These are phyloP conservation scores for Margaritifera margaritifera DNA, from an alignment of 2,888 invertebrate genomes.

Conservation along the genomic window DNA sequence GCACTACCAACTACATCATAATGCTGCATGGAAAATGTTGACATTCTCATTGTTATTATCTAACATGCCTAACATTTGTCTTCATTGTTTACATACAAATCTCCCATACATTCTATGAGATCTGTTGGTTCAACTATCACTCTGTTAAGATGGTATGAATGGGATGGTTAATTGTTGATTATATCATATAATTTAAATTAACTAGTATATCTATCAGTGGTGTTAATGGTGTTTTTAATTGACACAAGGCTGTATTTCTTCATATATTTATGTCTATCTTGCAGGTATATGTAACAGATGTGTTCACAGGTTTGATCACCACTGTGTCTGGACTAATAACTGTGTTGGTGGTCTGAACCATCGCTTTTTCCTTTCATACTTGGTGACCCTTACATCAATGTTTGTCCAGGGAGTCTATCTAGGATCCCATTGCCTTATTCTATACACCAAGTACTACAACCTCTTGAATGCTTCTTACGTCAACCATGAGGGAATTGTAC, in stretches of 20 bases:
- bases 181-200: background rate
- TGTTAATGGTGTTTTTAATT: background rate
- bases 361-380: constrained; percentile 66
- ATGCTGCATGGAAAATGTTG: too few relatives aligned
- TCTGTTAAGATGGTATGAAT: too few relatives aligned
- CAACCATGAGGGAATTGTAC: constrained; percentile 48
- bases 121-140: too few relatives aligned
- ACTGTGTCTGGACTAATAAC: constrained; percentile 72
- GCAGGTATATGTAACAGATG: constrained; percentile 68
- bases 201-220: background rate
- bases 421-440: constrained; percentile 48
- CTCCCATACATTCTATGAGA: too few relatives aligned
- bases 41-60: too few relatives aligned
- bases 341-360: constrained; percentile 70
- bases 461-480: constrained; percentile 58
- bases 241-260: background rate
- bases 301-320: constrained; percentile 71
- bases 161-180: too few relatives aligned
- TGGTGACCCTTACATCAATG: constrained; percentile 61
- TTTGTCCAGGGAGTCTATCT: constrained; percentile 62
- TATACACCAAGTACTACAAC: constrained; percentile 46
- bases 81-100: too few relatives aligned
- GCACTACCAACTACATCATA: too few relatives aligned
- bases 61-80: too few relatives aligned
- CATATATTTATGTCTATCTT: constrained; percentile 9